Conservation (phyloP, 2,888 invertebrate species). For the Tenthredo mesomela region DNA sequence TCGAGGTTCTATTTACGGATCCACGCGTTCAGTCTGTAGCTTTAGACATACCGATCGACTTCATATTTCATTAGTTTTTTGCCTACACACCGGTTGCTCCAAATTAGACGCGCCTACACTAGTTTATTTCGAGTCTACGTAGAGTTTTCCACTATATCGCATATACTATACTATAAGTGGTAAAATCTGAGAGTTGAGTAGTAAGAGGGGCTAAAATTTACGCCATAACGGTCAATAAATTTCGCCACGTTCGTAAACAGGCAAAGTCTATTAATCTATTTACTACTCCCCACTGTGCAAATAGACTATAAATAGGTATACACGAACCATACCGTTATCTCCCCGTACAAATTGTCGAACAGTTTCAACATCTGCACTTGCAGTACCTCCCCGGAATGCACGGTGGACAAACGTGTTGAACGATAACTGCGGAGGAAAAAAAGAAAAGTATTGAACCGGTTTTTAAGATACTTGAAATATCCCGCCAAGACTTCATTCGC, state of each 20-base stretch:
- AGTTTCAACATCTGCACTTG: slow-evolving; percentile 33
- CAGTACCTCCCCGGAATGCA: neutral
- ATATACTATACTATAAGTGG: neutral
- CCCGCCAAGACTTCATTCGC: slow-evolving; percentile 30
- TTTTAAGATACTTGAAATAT: slow-evolving; percentile 8
- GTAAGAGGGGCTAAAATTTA: neutral
- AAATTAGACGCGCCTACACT: slow-evolving; percentile 40
- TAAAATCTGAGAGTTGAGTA: neutral
- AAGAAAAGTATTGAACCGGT: neutral
- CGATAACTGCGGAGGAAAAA: neutral
- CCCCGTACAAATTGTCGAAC: slow-evolving; percentile 9
- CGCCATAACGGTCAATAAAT: slow-evolving; percentile 32
- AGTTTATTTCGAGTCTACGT: slow-evolving; percentile 44
- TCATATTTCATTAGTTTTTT: slow-evolving; percentile 50
- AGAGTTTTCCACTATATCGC: neutral
- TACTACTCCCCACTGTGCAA: slow-evolving; percentile 32
- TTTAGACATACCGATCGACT: slow-evolving; percentile 34
- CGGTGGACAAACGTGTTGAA: neutral
- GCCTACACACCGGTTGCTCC: slow-evolving; percentile 48
- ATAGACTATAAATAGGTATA: slow-evolving; percentile 22
- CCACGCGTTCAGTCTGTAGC: slow-evolving; percentile 24
- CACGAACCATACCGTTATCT: slow-evolving; percentile 32
- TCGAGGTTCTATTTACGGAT: slow-evolving; percentile 19
- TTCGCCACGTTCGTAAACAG: slow-evolving; percentile 29
- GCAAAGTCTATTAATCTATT: slow-evolving; percentile 40